Base-by-base conservation (phyloP, 1,140 invertebrate genomes). In the Drosophila setifemur region DNA sequence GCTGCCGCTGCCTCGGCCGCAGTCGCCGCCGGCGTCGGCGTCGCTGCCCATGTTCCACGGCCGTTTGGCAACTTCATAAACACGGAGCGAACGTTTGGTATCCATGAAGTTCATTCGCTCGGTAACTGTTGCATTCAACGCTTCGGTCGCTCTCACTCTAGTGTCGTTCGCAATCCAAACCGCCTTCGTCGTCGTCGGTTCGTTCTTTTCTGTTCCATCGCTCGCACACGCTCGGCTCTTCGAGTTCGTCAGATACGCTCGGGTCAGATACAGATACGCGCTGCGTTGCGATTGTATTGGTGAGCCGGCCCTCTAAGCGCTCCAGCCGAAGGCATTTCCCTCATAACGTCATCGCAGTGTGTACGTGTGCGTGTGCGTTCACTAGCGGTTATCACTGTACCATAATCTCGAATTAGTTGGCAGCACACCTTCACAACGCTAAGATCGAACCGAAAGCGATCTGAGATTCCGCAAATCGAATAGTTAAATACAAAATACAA, bases 91-190 rank as follows among this genome's bases (percentile, higher is more conserved):
- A 37, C n/a, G n/a, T n/a, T n/a, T n/a, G n/a, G n/a, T n/a, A n/a
- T n/a, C n/a, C n/a, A n/a, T n/a, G n/a, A n/a, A n/a, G n/a, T 12
- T 88, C 86, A 89, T 69, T 88, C 86, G 87, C 76, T 85, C 79
- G 76, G 83, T 89, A 89, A 88, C 86, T 89, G 86, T 89, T 89
- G 86, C 83, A 88, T 88, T 72, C 77, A 75, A 72, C 77, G 77
- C 77, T 82, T 82, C 83, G 83, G 79, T 77, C 73, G 78, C 81
- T 86, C 71, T 68, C 31, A 40, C 44, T 48, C 44, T 28, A 14
- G n/a, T n/a, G n/a, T n/a, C 31, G 37, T 26, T 66, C 68, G 61
- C 40, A 12, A 19, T 25, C 18, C 23, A 16, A 18, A 28, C 43
- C 53, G 54, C 31, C 21, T 16, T 19, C 42, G 21, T 40, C 37